These are phyloP conservation scores for Tyrophagus putrescentiae DNA, from an alignment of 1,140 invertebrate species.

Conservation along the genomic window DNA sequence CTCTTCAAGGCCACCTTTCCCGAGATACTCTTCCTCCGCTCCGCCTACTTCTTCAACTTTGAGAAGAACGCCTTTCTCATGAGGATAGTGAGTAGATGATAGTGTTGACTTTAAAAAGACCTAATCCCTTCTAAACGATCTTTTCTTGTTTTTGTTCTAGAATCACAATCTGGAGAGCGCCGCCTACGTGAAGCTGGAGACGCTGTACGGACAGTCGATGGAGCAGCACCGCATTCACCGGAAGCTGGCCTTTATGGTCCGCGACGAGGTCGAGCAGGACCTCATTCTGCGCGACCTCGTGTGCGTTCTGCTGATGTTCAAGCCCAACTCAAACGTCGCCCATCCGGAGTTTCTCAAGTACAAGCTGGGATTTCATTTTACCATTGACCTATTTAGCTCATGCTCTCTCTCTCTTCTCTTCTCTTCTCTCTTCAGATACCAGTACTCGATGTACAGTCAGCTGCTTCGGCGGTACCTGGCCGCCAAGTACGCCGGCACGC, in stretches of 20 bases:
- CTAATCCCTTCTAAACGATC: neutral
- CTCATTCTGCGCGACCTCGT: neutral
- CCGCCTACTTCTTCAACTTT: neutral
- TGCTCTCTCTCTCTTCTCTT: neutral
- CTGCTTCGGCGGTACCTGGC: neutral
- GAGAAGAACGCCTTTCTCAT: neutral
- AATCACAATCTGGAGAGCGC: neutral
- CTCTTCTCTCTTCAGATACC: neutral
- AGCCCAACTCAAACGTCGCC: neutral
- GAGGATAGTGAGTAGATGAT: neutral
- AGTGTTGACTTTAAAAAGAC: neutral
- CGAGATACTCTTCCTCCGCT: neutral
- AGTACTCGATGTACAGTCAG: neutral
- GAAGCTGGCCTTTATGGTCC: neutral
- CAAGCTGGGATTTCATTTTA: neutral
- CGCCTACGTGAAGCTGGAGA: neutral
- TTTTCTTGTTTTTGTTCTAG: too few species aligned
- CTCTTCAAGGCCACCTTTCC: neutral
- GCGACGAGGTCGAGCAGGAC: neutral
- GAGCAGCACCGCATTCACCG: neutral
- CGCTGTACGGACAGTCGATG: neutral
- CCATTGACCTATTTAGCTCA: neutral
- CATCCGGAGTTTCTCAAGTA: neutral
- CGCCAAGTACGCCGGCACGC: neutral
- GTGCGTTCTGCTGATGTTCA: neutral